These are phyloP conservation scores for Dicycla oo DNA, from an alignment of 2,888 invertebrate genomes.

Conservation along the genomic window DNA sequence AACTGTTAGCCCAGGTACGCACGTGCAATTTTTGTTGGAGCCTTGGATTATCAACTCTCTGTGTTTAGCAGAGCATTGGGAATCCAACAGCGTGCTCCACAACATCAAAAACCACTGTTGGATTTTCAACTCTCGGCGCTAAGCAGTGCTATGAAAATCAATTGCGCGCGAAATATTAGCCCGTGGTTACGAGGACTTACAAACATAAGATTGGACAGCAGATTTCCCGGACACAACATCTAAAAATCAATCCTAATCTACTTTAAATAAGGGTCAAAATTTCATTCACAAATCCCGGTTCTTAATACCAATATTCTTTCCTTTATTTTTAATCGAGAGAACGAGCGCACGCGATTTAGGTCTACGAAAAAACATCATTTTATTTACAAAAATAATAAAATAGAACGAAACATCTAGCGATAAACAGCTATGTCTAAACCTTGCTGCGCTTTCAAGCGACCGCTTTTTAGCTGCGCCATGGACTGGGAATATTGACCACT, in stretches of 20 bases:
- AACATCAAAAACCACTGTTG: neutral
- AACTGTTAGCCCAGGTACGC: neutral
- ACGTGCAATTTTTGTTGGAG: too few relatives aligned
- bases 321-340: neutral
- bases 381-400: constrained; percentile 61
- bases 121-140: neutral
- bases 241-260: constrained; percentile 1
- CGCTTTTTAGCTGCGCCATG: neutral
- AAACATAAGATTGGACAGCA: neutral
- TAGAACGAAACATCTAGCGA: constrained; percentile 57
- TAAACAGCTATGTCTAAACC: constrained; percentile 37
- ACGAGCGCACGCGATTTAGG: constrained; percentile 42
- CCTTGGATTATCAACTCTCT: neutral
- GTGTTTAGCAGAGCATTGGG: neutral
- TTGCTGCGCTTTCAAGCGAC: constrained; percentile 16
- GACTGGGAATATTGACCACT: constrained; percentile 8
- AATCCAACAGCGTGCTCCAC: neutral
- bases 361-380: constrained; percentile 48
- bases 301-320: neutral
- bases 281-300: constrained; percentile 16
- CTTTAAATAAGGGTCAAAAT: constrained; percentile 9
- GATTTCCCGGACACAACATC: neutral
- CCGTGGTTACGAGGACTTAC: neutral
- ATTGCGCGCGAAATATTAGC: neutral
- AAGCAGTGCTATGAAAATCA: neutral